phyloP scores from a whole-genome alignment of 2,888 invertebrate genomes.

The Drosophila histrio region DNA sequence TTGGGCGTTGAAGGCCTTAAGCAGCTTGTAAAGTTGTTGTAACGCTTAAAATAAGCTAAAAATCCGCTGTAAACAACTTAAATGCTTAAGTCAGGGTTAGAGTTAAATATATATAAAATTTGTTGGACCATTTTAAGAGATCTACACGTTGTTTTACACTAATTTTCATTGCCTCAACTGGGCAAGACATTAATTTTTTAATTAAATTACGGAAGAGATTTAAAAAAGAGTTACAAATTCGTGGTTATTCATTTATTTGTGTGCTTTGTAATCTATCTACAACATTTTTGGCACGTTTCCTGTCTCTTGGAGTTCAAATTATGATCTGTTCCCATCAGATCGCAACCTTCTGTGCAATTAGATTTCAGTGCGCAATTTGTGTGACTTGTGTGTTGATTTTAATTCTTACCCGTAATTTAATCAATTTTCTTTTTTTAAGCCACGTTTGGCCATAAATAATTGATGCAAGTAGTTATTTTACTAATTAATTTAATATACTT shows the following conservation, averaged over 20 bases:
- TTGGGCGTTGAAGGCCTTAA: constrained; percentile 11
- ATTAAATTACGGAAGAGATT: neutral
- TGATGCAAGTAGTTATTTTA: no score
- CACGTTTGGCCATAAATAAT: no score
- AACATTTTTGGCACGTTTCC: constrained; percentile 6
- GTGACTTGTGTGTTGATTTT: constrained; percentile 32
- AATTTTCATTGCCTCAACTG: neutral
- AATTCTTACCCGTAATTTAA: constrained; percentile 46
- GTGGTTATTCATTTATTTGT: neutral
- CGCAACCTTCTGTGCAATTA: constrained; percentile 9
- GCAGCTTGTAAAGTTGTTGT: constrained; percentile 10
- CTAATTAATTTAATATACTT: no score
- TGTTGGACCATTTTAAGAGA: neutral
- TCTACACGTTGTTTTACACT: neutral
- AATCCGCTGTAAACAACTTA: neutral
- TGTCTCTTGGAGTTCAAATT: neutral
- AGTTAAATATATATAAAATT: neutral
- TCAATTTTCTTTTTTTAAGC: constrained; percentile 43
- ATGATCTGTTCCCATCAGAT: neutral
- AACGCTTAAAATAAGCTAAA: constrained; percentile 6
- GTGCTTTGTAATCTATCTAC: neutral
- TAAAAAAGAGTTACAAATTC: neutral
- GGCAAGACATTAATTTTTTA: neutral
- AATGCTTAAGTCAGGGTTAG: constrained; percentile 3
- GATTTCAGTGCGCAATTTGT: constrained; percentile 15